Conservation (phyloP, 2,888 invertebrate species). For the Heliconius sara region DNA sequence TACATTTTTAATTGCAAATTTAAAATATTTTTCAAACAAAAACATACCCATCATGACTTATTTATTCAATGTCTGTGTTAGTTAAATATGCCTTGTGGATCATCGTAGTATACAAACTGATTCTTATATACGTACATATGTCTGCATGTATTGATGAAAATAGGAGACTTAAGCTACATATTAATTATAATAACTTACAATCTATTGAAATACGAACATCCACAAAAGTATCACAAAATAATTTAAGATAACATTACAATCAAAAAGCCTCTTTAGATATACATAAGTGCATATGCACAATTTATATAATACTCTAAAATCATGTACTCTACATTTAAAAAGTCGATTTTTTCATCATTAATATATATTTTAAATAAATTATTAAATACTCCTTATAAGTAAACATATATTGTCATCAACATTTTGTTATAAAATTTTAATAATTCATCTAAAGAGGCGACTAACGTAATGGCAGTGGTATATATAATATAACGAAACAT, state of each 20-base stretch:
- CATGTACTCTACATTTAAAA: background rate
- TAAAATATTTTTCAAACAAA: constrained; percentile 27
- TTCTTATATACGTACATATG: constrained; percentile 13
- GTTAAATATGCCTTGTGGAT: background rate
- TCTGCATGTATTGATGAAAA: constrained; percentile 4
- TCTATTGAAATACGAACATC: constrained; percentile 61
- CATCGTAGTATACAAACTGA: background rate
- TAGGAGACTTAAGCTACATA: constrained; percentile 36
- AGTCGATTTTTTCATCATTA: background rate
- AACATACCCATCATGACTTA: constrained; percentile 7
- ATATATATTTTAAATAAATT: constrained; percentile 18
- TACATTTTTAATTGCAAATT: constrained; percentile 2
- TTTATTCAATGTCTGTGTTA: background rate
- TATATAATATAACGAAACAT: constrained; percentile 51
- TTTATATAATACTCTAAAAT: background rate
- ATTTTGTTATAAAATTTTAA: background rate
- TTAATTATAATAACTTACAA: constrained; percentile 48
- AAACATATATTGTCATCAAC: constrained; percentile 1
- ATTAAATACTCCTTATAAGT: constrained; percentile 10
- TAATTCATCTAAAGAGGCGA: constrained; percentile 71
- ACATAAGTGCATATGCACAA: background rate
- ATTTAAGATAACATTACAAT: constrained; percentile 77
- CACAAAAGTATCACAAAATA: constrained; percentile 80
- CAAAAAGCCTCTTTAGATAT: constrained; percentile 68
- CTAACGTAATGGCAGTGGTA: constrained; percentile 79